Percentiles rank a stretch among this genome's conserved stretches.
phyloP scores from a whole-genome alignment of 2,797 vertebrate species.

The Sylvilagus floridanus region DNA sequence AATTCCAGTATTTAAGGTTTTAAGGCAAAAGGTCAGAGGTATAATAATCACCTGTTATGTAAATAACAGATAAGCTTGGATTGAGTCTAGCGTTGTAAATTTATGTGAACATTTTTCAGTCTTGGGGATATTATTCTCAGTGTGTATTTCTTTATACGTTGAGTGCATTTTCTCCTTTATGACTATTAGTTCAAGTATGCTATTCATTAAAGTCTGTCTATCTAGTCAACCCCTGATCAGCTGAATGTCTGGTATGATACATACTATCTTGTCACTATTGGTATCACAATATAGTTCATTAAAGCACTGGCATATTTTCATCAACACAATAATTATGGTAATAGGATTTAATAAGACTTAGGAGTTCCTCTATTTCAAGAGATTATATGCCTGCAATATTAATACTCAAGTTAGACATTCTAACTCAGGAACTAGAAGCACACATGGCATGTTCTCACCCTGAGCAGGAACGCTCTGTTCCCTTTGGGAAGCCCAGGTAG shows the following conservation, averaged over 20 bases:
- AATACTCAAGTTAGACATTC: background rate
- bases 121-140: slow-evolving; percentile 29
- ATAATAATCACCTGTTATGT: slow-evolving; percentile 43
- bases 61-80: slow-evolving; percentile 55
- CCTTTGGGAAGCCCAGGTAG: background rate
- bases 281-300: slow-evolving; percentile 55
- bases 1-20: slow-evolving; percentile 1
- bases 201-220: slow-evolving; percentile 54
- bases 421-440: background rate
- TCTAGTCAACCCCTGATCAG: slow-evolving; percentile 53
- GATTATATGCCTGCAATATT: slow-evolving; percentile 28
- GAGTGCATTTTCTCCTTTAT: slow-evolving; percentile 47
- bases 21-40: background rate
- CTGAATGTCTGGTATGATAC: slow-evolving; percentile 47
- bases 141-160: slow-evolving; percentile 49
- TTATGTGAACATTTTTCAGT: slow-evolving; percentile 56
- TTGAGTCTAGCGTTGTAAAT: background rate
- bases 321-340: slow-evolving; percentile 82
- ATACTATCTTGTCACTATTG: slow-evolving; percentile 7
- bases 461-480: background rate
- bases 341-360: slow-evolving; percentile 84
- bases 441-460: background rate
- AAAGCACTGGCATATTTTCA: slow-evolving; percentile 50
- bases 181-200: slow-evolving; percentile 62
- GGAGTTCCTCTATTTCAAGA: slow-evolving; percentile 58